Percentiles rank a stretch among this genome's conserved stretches.
Conservation (phyloP, 2,113 vertebrate species). For the Phylloscopus trochiloides region DNA sequence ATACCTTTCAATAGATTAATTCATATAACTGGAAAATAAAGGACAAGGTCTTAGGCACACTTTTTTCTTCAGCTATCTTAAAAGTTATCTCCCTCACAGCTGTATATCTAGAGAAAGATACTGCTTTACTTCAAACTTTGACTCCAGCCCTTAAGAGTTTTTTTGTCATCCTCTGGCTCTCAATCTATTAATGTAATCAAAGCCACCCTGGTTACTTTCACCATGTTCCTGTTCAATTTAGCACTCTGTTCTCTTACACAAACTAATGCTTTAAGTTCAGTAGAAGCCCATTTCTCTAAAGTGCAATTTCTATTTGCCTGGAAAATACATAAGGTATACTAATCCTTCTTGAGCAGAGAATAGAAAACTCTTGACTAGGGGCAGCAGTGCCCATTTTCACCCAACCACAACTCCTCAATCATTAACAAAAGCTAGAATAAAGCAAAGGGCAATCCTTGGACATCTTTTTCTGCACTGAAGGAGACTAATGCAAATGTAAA, state of each 20-base stretch:
- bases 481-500: background rate
- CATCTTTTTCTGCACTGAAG: background rate
- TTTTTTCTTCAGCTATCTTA: background rate
- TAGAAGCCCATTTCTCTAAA: background rate
- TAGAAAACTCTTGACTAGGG: background rate
- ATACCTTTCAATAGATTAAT: background rate
- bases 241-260: background rate
- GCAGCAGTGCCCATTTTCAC: background rate
- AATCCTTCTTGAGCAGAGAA: background rate
- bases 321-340: background rate
- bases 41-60: background rate
- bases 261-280: background rate
- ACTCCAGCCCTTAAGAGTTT: background rate
- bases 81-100: background rate
- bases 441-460: background rate
- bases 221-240: background rate
- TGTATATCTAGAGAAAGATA: background rate
- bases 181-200: background rate
- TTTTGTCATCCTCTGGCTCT: background rate
- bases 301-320: background rate
- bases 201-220: background rate
- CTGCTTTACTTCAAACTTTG: background rate
- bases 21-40: background rate
- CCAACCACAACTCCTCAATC: background rate
- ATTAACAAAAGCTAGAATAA: background rate